Conservation (phyloP, 37 sponge, comb jelly and placozoan species). For the Axinella damicornis region DNA sequence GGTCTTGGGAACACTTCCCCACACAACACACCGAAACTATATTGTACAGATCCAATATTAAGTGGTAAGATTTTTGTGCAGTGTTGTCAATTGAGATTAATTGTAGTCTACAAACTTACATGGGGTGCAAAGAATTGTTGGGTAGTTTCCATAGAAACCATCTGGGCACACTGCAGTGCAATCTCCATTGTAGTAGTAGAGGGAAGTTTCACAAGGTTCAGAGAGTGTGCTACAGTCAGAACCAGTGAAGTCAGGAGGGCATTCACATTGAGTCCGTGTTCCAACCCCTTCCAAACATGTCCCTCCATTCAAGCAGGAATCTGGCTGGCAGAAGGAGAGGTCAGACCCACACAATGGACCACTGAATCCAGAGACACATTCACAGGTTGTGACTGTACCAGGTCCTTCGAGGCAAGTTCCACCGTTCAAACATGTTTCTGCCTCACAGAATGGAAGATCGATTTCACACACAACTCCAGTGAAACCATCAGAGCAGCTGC, state of each 20-base stretch:
- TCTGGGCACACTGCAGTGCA: too few relatives aligned
- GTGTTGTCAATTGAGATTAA: too few relatives aligned
- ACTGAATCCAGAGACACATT: not conserved
- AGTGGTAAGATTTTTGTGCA: too few relatives aligned
- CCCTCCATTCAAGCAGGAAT: conserved; percentile 34
- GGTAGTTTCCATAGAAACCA: too few relatives aligned
- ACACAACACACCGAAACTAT: too few relatives aligned
- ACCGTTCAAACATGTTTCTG: conserved; percentile 42
- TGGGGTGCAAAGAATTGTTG: too few relatives aligned
- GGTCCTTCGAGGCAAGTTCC: conserved; percentile 52
- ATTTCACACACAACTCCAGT: conserved; percentile 33
- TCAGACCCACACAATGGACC: not conserved
- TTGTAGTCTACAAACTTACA: not conserved
- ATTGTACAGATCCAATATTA: too few relatives aligned
- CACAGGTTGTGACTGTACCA: not conserved
- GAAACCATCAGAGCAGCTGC: conserved; percentile 13
- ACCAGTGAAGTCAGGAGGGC: not conserved
- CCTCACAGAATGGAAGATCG: conserved; percentile 29
- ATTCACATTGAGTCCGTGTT: not conserved
- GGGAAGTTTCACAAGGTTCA: too few relatives aligned
- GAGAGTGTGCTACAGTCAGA: too few relatives aligned
- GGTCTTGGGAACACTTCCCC: too few relatives aligned
- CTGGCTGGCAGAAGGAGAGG: not conserved
- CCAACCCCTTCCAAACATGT: conserved; percentile 19
- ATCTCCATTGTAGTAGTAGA: too few relatives aligned